These are phyloP conservation scores for Cataglyphis albicans DNA, from an alignment of 2,888 invertebrate species.

Conservation along the genomic window DNA sequence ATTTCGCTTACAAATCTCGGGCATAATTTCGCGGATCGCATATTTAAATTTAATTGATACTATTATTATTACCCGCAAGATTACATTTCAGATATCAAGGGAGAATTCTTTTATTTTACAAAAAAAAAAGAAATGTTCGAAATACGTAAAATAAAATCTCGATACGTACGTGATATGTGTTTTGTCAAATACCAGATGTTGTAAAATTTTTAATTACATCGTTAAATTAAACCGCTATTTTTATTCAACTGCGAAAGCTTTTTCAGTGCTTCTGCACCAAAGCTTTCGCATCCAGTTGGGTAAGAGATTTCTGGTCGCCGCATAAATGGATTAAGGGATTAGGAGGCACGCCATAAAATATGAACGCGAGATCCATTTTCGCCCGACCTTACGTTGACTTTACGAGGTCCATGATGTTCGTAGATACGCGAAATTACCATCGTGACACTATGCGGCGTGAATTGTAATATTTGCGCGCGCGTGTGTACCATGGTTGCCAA, in stretches of 20 bases:
- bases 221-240: not conserved
- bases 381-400: not conserved
- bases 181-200: not conserved
- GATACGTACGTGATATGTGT: not conserved
- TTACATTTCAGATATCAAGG: not conserved
- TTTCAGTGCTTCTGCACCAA: not conserved
- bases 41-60: constrained; percentile 25
- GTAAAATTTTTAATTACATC: not conserved
- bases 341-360: not conserved
- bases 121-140: not conserved
- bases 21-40: constrained; percentile 1
- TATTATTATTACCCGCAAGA: constrained; percentile 2
- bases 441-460: constrained; percentile 4
- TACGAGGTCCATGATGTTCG: not conserved
- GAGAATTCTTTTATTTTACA: not conserved
- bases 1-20: constrained; percentile 4
- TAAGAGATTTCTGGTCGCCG: constrained; percentile 3
- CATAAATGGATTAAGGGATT: constrained; percentile 33
- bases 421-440: constrained; percentile 25
- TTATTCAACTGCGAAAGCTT: not conserved
- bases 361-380: constrained; percentile 23
- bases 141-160: not conserved
- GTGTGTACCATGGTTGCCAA: not conserved
- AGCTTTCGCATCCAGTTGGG: not conserved
- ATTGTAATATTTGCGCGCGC: constrained; percentile 26